phyloP scores from a whole-genome alignment of 2,888 invertebrate species.

The Dyspetes luteomarginatus region DNA sequence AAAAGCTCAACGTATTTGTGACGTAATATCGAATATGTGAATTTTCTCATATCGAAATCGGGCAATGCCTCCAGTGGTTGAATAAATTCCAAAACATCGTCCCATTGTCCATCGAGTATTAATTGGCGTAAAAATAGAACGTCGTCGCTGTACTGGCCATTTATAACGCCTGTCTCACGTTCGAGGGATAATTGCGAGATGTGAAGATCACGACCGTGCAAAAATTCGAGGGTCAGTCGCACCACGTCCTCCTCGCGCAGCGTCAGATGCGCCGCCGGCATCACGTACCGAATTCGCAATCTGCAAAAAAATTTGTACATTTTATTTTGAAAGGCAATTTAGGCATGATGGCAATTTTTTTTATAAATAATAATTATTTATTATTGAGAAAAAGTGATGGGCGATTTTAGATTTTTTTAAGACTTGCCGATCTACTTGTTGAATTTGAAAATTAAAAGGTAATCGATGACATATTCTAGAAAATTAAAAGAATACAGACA shows the following conservation, averaged over 20 bases:
- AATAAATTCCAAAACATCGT: slow-evolving; percentile 97
- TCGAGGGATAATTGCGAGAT: slow-evolving; percentile 96
- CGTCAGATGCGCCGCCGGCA: slow-evolving; percentile 93
- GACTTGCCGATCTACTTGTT: no score
- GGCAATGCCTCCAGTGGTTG: slow-evolving; percentile 94
- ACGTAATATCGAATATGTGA: slow-evolving; percentile 93
- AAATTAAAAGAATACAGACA: no score
- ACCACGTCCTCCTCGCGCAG: slow-evolving; percentile 96
- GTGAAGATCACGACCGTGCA: slow-evolving; percentile 95
- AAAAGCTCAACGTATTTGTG: slow-evolving; percentile 97
- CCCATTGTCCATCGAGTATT: slow-evolving; percentile 99
- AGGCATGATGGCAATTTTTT: no score
- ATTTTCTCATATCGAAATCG: slow-evolving; percentile 92
- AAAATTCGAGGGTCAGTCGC: slow-evolving; percentile 92
- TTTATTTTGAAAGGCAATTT: no score
- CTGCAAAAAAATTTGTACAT: slow-evolving; percentile 70
- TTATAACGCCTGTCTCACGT: slow-evolving; percentile 97
- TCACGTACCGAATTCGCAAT: slow-evolving; percentile 85
- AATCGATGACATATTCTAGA: no score
- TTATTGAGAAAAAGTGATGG: no score
- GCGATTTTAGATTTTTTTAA: no score
- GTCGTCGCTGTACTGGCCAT: slow-evolving; percentile 96
- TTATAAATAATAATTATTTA: background rate
- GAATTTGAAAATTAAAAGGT: no score
- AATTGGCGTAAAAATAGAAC: slow-evolving; percentile 96